A percentile compares a stretch with the other conserved stretches of the same genome.
phyloP scores from a whole-genome alignment of 1,140 invertebrate genomes.

The Copidosoma floridanum region DNA sequence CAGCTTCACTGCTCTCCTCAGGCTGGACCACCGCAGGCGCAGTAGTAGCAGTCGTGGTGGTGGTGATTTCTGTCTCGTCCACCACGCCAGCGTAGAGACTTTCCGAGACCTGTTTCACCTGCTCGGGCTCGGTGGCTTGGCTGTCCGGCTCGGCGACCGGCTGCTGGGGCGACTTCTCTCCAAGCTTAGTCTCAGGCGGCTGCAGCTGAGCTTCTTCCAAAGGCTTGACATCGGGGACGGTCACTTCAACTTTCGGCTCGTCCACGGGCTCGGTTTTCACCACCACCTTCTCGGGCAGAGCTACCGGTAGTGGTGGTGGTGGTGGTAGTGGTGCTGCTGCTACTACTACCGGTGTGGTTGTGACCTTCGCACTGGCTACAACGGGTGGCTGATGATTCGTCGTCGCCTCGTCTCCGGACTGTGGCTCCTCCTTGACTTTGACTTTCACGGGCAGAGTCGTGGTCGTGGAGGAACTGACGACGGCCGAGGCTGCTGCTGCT shows the following conservation, averaged over 20 bases:
- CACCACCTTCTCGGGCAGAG: background rate
- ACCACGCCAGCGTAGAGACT: constrained; percentile 46
- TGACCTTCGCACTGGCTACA: background rate
- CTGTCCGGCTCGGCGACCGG: background rate
- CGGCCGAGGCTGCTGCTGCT: no score
- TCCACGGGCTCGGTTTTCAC: constrained; percentile 5
- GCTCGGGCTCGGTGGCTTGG: background rate
- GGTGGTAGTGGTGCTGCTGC: background rate
- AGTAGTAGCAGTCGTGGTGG: constrained; percentile 28
- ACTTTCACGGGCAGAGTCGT: background rate
- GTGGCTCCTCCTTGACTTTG: constrained; percentile 27
- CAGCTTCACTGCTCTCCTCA: constrained; percentile 1
- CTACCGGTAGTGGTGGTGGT: background rate
- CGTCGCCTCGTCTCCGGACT: constrained; percentile 1
- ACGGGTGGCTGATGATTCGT: no score
- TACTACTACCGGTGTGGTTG: background rate
- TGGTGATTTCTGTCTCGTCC: constrained; percentile 49
- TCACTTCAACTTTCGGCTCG: background rate
- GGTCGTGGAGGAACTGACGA: constrained; percentile 13
- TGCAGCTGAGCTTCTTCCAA: background rate
- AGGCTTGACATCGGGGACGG: background rate
- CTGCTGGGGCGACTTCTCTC: background rate
- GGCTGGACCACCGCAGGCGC: constrained; percentile 39
- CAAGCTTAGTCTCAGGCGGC: no score
- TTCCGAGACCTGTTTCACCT: constrained; percentile 38